phyloP scores from a whole-genome alignment of 2,888 invertebrate genomes.

The Axea sp. region DNA sequence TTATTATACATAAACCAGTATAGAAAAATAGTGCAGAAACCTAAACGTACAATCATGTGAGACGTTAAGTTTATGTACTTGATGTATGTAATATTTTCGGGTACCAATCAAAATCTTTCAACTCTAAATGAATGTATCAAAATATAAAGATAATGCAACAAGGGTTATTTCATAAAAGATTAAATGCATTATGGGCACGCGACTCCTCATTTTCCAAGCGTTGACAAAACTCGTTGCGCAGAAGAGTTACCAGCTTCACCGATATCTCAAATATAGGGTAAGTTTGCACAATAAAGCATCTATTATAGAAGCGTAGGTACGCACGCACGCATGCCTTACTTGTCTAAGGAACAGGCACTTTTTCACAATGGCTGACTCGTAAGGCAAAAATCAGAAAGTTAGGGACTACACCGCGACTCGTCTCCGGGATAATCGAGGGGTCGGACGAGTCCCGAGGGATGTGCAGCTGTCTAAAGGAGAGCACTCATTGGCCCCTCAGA shows the following conservation, averaged over 20 bases:
- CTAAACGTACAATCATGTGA: no score
- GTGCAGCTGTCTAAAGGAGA: slow-evolving; percentile 76
- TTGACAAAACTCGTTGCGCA: slow-evolving; percentile 46
- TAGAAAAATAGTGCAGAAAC: no score
- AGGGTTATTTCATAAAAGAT: slow-evolving; percentile 42
- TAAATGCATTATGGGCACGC: slow-evolving; percentile 53
- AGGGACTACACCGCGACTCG: slow-evolving; percentile 70
- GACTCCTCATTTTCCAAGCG: slow-evolving; percentile 44
- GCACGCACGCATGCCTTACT: slow-evolving; percentile 47
- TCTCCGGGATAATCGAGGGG: slow-evolving; percentile 65
- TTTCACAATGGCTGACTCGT: slow-evolving; percentile 79
- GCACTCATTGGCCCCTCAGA: slow-evolving; percentile 72
- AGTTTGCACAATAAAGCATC: slow-evolving; percentile 43
- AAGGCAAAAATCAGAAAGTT: slow-evolving; percentile 80
- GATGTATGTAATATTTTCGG: neutral
- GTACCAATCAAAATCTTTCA: no score
- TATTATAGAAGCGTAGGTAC: slow-evolving; percentile 44
- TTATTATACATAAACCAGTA: no score
- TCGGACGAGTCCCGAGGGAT: slow-evolving; percentile 71
- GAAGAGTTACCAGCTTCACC: slow-evolving; percentile 19
- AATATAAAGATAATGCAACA: slow-evolving; percentile 24
- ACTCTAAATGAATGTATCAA: slow-evolving; percentile 21
- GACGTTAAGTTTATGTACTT: no score
- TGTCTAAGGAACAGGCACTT: slow-evolving; percentile 65
- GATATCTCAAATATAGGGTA: slow-evolving; percentile 41